Evolutionary conservation across 2,888 invertebrate species (phyloP), one percentile per base, ranked within the genome.

Genomic region (Allygus modestus): DNA sequence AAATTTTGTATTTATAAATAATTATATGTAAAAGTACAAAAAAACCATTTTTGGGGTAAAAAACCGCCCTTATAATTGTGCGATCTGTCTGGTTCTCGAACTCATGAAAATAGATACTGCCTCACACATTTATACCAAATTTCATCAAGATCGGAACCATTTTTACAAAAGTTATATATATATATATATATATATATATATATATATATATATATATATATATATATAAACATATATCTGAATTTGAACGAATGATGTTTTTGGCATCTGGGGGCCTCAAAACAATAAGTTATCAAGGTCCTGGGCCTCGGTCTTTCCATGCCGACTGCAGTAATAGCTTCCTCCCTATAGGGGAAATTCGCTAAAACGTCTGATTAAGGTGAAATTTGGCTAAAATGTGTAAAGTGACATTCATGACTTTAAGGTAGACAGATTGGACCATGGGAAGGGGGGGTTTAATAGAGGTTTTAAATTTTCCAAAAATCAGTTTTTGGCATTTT

Each of bases 131-230:
- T 17, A 15, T 46, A 15, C 46, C 46, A 46, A 46, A 46, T 46
- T 46, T 46, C 46, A 46, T 46, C 17, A 46, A 46, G 17, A 58
- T 58, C 23, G n/a, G 58, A 12, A 58, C 9, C 23, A 23, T 58
- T 23, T 23, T 58, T 58, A 7, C 58, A 9, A 5, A 4, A 20
- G 58, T 23, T 58, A 58, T 58, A 9, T 5, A n/a, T n/a, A n/a
- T n/a, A n/a, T n/a, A n/a, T n/a, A n/a, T n/a, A n/a, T 58, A 20
- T 12, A 9, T 2, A 58, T 23, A 15, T 9, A 58, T 23, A 58
- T 15, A 58, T 23, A 58, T 23, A 58, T 23, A 58, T 51, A 51
- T 51, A 51, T 51, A 51, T 51, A 51, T 51, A 51, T 51, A 51
- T 17, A 46, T 17, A 46, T 17, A 46, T 17, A 46, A 15, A 46